Base-by-base conservation (phyloP, 2,797 vertebrate genomes). In the Notolepis coatsorum region DNA sequence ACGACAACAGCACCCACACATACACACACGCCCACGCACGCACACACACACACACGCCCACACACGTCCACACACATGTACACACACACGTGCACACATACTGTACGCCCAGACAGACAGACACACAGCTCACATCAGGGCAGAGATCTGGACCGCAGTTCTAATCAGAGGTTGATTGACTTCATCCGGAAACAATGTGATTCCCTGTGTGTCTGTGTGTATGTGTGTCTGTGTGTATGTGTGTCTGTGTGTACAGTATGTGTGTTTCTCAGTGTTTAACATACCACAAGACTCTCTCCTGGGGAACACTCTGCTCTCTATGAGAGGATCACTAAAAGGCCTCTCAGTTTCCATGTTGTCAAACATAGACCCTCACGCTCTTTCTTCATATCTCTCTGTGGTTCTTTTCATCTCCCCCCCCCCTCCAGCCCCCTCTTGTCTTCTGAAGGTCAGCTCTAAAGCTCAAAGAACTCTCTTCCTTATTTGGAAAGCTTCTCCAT, bases 401-500 rank as follows among this genome's bases (percentile, higher is more conserved):
- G 20, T 46, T 50, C 52, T 21, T 12, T 52, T 20, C 21, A 33
- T 13, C 13, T 23, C 27, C 41, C 71, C 60, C 79, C 39, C 2
- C 52, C 68, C 20, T 68, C 72, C 71, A 65, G 51, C 58, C 78
- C 81, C 75, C 7, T 72, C 89, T 91, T 73, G 53, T 92, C 91
- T 92, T 92, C 89, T 92, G 92, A 92, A 92, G 90, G 80, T 65
- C 84, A 87, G 71, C 53, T 61, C 70, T 48, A 53, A 2, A 87
- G 71, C 53, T 61, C 70, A 46, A 53, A 2, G 81, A 64, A 71
- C 79, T 62, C 3, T 80, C 86, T 93, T 92, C 93, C 94, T 93
- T 95, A 96, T 98, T 96, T 97, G 96, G 96, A 92, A 80, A 87
- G 88, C 87, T 91, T 93, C 91, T 90, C 91, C 84, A 92, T 91